Evolutionary conservation across 1,140 invertebrate species (phyloP), one percentile per base, ranked within the genome.

Genomic region (Listronotus oregonensis): DNA sequence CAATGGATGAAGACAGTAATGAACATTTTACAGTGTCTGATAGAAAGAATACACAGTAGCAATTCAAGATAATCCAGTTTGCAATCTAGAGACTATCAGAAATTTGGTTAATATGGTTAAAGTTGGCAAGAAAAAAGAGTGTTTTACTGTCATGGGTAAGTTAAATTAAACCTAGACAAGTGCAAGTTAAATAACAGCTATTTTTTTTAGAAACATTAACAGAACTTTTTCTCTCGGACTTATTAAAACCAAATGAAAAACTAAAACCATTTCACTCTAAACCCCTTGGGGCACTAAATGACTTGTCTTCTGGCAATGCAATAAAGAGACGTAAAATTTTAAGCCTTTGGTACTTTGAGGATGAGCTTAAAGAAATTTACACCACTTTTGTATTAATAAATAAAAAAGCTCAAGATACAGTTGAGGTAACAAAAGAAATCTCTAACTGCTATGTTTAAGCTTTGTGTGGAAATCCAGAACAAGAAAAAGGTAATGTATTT

Each of bases 401-500:
- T 62, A 80, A 72, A 10, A 83, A 89, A 46, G 83, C 86, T 0
- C 83, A 86, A 61, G 90, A 93, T 73, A 85, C 84, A 10, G 80
- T 92, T 9, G 92, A 95, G 82, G 85, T 1, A 92, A 93, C 71
- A 92, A 93, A 76, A 91, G 73, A 91, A 93, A 76, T 90, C 90
- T 1, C 86, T 97, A 67, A 83, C 85, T 70, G 82, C 87, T 0
- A 87, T 97, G 78, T 89, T 87, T 42, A 89, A 93, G 68, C 77
- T 99, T 78, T 99, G 11, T 85, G 86, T 54, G 86, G 85, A 54
- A 92, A 95, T 77, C 86, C 93, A 0, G 96, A 98, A 78, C 90
- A 95, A 79, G 96, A 98, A 79, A 27, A 86, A 90, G 79, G 88
- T 90, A 79, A 79, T 75, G 21, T 27, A 27, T 3, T 3, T 27